These are phyloP conservation scores for Mastigias papua DNA, from an alignment of 30 jellyfish, hydroid and myxozoan species.

Conservation along the genomic window DNA sequence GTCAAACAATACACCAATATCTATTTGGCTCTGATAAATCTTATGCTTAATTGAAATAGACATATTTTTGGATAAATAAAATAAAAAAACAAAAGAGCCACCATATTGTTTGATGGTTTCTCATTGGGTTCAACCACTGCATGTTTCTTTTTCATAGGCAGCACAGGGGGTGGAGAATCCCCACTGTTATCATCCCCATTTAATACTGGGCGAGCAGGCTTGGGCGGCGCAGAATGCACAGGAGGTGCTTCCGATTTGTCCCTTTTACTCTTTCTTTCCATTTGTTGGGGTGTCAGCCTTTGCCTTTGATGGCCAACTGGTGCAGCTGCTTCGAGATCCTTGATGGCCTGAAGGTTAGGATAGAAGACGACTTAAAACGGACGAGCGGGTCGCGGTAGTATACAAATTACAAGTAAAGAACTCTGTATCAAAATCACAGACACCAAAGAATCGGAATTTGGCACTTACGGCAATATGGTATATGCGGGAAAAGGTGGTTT, in stretches of 20 bases:
- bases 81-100: not conserved
- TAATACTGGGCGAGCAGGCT: slow-evolving; percentile 32
- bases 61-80: not conserved
- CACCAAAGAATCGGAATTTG: not conserved
- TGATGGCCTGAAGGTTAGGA: slow-evolving; percentile 42
- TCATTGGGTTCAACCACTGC: slow-evolving; percentile 31
- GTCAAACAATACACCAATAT: no score
- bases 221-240: slow-evolving; percentile 39
- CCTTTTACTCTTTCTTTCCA: slow-evolving; percentile 30
- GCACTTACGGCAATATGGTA: not conserved
- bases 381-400: not conserved
- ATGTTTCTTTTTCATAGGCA: slow-evolving; percentile 43
- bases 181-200: not conserved
- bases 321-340: slow-evolving; percentile 51
- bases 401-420: not conserved
- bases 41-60: not conserved
- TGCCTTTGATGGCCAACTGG: slow-evolving; percentile 45
- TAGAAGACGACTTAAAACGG: not conserved
- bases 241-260: not conserved
- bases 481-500: not conserved
- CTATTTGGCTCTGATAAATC: not conserved
- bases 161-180: slow-evolving; percentile 56
- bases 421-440: no score
- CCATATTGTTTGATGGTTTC: not conserved
- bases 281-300: slow-evolving; percentile 54